phyloP scores from a whole-genome alignment of 2,888 invertebrate genomes.

The Ischnura elegans region DNA sequence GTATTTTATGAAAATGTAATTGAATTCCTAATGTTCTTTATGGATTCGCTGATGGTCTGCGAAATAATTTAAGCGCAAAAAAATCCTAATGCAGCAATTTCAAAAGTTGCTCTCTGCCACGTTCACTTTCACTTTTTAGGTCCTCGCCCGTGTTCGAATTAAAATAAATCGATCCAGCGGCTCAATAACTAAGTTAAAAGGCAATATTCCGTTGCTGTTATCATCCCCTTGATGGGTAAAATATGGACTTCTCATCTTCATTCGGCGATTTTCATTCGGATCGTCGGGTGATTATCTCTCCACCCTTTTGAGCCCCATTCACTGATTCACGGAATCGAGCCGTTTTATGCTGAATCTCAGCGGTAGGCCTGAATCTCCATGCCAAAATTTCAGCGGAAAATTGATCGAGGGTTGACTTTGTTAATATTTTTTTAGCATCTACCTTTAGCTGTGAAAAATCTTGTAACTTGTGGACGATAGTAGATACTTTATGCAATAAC shows the following conservation, averaged over 20 bases:
- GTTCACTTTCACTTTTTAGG: slow-evolving; percentile 10
- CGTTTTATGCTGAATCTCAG: not conserved
- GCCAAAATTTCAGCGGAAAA: too few relatives aligned
- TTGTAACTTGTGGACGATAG: too few relatives aligned
- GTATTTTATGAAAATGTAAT: slow-evolving; percentile 27
- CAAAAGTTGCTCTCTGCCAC: not conserved
- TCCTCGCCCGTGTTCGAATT: not conserved
- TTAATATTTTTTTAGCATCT: too few relatives aligned
- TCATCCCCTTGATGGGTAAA: not conserved
- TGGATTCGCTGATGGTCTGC: slow-evolving; percentile 1
- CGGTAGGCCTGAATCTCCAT: too few relatives aligned
- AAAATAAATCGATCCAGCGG: not conserved
- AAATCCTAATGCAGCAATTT: not conserved
- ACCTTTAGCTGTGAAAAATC: too few relatives aligned
- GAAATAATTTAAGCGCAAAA: not conserved
- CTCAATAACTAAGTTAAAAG: not conserved
- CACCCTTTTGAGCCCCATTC: not conserved
- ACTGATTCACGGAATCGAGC: too few relatives aligned
- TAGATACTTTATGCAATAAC: too few relatives aligned
- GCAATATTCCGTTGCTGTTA: not conserved
- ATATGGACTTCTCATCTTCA: not conserved
- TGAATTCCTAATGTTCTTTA: not conserved
- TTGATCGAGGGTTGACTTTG: too few relatives aligned
- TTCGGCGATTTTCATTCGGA: not conserved
- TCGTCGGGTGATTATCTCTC: not conserved